Evolutionary conservation across 37 sponge, comb jelly and placozoan genomes (phyloP).

Genomic region (Halichondria panicea): DNA sequence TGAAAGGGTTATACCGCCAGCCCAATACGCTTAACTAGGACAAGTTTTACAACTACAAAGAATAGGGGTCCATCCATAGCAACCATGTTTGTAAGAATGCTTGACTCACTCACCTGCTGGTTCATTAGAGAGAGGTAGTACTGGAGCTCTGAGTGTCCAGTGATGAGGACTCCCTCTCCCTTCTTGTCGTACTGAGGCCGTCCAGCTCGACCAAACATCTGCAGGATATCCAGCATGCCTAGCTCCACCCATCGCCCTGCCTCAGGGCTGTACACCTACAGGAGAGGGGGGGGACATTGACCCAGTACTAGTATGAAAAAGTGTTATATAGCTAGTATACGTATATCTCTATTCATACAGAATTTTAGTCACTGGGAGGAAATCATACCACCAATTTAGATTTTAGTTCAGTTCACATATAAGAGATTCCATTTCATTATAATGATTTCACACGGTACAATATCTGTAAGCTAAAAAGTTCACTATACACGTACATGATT

Average conservation of each 20-base stretch:
- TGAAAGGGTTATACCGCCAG: too few species aligned
- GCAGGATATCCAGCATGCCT: constrained; percentile 94
- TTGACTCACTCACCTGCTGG: constrained; percentile 72
- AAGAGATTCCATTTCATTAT: background rate
- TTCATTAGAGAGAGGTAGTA: constrained; percentile 98
- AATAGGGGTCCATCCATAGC: background rate
- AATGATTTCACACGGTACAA: background rate
- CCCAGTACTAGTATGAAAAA: too few species aligned
- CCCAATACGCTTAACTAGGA: background rate
- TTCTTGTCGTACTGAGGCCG: constrained; percentile 96
- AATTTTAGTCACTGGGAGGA: too few species aligned
- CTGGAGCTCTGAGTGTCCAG: constrained; percentile 94
- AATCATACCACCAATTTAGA: too few species aligned
- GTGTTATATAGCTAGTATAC: too few species aligned
- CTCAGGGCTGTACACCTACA: constrained; percentile 92
- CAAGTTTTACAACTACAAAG: background rate
- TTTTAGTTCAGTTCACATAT: too few species aligned
- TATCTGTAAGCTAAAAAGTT: background rate
- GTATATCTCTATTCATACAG: too few species aligned
- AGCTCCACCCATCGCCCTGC: constrained; percentile 97
- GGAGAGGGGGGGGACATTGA: too few species aligned
- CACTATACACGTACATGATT: background rate
- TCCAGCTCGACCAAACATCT: constrained; percentile 99
- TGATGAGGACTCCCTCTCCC: constrained; percentile 95
- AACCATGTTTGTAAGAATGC: background rate